A percentile compares a stretch with the other conserved stretches of the same genome.
Evolutionary conservation across 2,113 vertebrate species (phyloP).

Genomic region (Grallaria varia): DNA sequence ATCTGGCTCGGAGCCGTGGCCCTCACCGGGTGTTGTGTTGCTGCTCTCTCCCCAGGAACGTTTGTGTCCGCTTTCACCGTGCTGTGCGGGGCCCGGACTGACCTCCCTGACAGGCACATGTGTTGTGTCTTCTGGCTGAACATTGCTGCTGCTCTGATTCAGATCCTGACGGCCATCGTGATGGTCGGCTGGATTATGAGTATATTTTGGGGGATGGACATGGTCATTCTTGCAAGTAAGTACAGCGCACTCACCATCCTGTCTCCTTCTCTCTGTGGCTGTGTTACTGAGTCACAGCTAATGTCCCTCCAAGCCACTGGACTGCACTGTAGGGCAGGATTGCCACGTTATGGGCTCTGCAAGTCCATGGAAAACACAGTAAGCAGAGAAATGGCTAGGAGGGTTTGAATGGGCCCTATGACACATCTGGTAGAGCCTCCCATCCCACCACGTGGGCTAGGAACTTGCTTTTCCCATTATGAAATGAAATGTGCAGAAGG

Average conservation of each 20-base stretch:
- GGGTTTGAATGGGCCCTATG: not conserved
- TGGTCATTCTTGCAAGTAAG: conserved; percentile 99
- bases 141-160: conserved; percentile 92
- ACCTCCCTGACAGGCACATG: conserved; percentile 88
- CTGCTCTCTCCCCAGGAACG: conserved; percentile 78
- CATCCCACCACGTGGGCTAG: not conserved
- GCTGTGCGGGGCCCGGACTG: conserved; percentile 91
- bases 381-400: not conserved
- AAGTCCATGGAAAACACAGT: not conserved
- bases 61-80: conserved; percentile 94
- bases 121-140: conserved; percentile 99
- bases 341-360: not conserved
- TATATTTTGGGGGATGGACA: conserved; percentile 99
- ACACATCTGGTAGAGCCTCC: not conserved
- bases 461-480: not conserved
- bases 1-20: fast-evolving
- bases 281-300: not conserved
- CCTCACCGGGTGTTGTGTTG: not conserved
- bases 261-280: fast-evolving
- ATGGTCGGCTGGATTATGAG: conserved; percentile 99
- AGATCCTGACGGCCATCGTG: conserved; percentile 93
- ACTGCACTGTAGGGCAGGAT: not conserved
- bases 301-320: fast-evolving
- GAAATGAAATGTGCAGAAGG: not conserved
- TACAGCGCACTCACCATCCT: not conserved